Evolutionary conservation across 2,113 vertebrate genomes (phyloP).

Genomic region (Hemiprocne comata): DNA sequence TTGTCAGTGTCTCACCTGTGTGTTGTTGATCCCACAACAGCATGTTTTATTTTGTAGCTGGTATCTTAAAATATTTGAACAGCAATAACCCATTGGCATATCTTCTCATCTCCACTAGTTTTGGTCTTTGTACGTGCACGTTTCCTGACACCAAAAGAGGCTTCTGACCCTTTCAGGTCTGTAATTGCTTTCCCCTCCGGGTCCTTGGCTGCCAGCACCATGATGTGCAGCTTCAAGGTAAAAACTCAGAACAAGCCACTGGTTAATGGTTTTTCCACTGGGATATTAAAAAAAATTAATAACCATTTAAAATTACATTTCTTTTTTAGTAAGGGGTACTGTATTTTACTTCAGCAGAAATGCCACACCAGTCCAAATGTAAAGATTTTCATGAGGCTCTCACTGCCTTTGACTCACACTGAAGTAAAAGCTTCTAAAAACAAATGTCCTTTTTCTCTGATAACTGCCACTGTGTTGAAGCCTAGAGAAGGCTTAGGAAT

Average conservation of each 20-base stretch:
- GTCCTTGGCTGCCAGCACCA: background rate
- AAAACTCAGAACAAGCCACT: background rate
- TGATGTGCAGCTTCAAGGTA: background rate
- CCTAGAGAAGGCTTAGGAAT: background rate
- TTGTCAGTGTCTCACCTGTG: background rate
- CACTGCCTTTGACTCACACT: background rate
- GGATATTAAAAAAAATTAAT: background rate
- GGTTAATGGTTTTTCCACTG: background rate
- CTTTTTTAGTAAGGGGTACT: background rate
- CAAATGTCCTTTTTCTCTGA: background rate
- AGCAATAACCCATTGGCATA: background rate
- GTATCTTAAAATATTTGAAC: background rate
- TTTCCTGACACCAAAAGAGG: background rate
- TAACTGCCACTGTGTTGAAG: background rate
- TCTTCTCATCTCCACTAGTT: background rate
- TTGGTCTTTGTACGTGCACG: accelerated
- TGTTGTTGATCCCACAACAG: background rate
- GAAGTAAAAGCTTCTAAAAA: background rate
- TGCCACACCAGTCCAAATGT: background rate
- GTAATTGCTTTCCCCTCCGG: background rate
- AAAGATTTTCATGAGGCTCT: background rate
- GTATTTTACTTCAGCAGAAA: background rate
- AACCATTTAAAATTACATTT: background rate
- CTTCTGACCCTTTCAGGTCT: background rate
- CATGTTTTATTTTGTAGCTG: background rate